Evolutionary conservation across 2,113 vertebrate genomes (phyloP), one percentile per base, ranked within the genome.

Genomic region (Arenaria interpres): DNA sequence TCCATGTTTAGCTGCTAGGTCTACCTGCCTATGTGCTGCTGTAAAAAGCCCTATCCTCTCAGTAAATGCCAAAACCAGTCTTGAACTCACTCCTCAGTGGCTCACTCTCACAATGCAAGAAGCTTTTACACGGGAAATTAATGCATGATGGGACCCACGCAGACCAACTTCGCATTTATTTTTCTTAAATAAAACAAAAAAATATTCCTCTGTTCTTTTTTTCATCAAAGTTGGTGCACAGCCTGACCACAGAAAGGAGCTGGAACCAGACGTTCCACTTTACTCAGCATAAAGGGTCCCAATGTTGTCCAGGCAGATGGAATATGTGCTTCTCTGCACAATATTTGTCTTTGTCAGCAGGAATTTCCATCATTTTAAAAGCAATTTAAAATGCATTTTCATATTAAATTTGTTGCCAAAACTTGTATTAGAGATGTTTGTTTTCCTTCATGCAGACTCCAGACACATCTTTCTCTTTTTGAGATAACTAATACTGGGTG

Each of bases 331-430:
- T 85, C 85, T 32, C 71, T 92, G 83, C 85, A 88, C 64, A 93
- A 88, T 81, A 56, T 21, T 23, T 73, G 92, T 93, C 89, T 94
- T 85, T 97, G 94, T 97, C 93, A 97, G 73, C 71, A 90, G 71
- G 59, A 96, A 93, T 92, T 85, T 88, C 24, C 30, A 92, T 72
- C 16, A 90, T 85, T 89, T 90, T 76, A 87, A 93, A 91, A 77
- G 63, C 53, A 92, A 88, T 95, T 96, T 95, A 88, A 97, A 94
- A 94, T 90, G 62, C 59, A 87, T 94, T 96, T 97, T 84, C 72
- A 53, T 92, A 83, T 85, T 83, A 85, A 96, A 87, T 67, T 54
- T 62, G 39, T 76, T 96, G 91, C 68, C 86, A 87, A 68, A 80
- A 48, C 16, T 77, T 80, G 30, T 88, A 66, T 59, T 87, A 62